Conservation (phyloP, 1,140 invertebrate genomes). For the Heterodera schachtii region DNA sequence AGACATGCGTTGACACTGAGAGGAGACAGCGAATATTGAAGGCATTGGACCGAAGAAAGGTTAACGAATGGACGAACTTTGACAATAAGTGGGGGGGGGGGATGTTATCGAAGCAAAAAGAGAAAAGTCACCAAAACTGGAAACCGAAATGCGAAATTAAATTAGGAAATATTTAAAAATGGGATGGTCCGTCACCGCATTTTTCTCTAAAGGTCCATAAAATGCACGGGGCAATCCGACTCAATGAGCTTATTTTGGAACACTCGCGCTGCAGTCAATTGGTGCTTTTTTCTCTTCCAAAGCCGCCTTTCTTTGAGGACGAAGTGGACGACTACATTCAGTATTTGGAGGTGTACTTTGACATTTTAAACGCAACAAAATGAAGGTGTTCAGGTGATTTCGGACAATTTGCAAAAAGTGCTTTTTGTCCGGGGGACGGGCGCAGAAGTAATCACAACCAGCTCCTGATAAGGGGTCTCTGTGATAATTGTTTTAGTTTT, state of each 20-base stretch:
- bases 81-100: neutral
- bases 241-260: slow-evolving; percentile 95
- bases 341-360: slow-evolving; percentile 44
- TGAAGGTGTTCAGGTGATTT: slow-evolving; percentile 85
- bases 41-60: slow-evolving; percentile 53
- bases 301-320: slow-evolving; percentile 77
- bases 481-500: neutral
- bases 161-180: no score
- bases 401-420: slow-evolving; percentile 91
- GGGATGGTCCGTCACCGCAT: neutral
- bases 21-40: slow-evolving; percentile 49
- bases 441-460: slow-evolving; percentile 97
- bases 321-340: slow-evolving; percentile 58
- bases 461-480: slow-evolving; percentile 74
- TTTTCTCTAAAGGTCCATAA: slow-evolving; percentile 66
- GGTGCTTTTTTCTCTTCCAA: slow-evolving; percentile 95
- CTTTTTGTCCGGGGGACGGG: slow-evolving; percentile 95
- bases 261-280: slow-evolving; percentile 94
- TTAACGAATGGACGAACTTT: neutral
- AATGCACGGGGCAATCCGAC: slow-evolving; percentile 97
- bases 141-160: no score
- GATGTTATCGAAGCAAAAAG: neutral
- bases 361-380: no score
- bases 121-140: no score
- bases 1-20: slow-evolving; percentile 34